phyloP scores from a whole-genome alignment of 2,797 vertebrate genomes.

The Melanotaenia parkinsoni region DNA sequence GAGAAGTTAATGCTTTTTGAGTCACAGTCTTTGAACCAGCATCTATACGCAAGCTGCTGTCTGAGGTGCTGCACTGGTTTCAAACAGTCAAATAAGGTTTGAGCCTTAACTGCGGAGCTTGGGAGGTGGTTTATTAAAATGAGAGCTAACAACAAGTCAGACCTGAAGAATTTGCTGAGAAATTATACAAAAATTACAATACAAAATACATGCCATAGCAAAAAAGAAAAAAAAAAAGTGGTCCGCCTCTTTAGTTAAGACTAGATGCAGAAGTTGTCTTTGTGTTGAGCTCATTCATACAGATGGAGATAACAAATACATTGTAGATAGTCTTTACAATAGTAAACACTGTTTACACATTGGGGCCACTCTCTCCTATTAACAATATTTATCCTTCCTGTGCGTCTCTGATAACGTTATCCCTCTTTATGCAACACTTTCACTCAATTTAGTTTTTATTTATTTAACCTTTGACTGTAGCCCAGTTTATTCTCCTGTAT shows the following conservation, averaged over 20 bases:
- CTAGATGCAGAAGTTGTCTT: not conserved
- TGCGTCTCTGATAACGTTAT: slow-evolving; percentile 3
- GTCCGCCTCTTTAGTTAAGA: not conserved
- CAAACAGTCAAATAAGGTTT: not conserved
- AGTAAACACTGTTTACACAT: slow-evolving; percentile 28
- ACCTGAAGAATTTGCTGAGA: too few species aligned
- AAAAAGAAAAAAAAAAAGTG: too few species aligned
- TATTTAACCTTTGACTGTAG: not conserved
- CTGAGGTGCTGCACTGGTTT: not conserved
- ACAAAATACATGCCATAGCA: too few species aligned
- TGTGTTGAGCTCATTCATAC: not conserved
- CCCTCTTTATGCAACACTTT: not conserved
- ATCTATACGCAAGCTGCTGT: not conserved
- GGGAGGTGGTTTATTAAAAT: not conserved
- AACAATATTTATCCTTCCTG: slow-evolving; percentile 58
- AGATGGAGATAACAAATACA: slow-evolving; percentile 9
- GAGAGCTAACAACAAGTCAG: not conserved
- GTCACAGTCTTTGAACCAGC: too few species aligned
- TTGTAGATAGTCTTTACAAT: not conserved
- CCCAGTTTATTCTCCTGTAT: not conserved
- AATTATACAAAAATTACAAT: too few species aligned
- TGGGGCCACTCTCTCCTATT: slow-evolving; percentile 8
- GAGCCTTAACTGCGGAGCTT: not conserved
- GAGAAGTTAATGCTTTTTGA: too few species aligned
- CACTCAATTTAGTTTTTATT: not conserved